Base-by-base conservation (phyloP, 2,113 vertebrate genomes). In the Acrocephalus arundinaceus region DNA sequence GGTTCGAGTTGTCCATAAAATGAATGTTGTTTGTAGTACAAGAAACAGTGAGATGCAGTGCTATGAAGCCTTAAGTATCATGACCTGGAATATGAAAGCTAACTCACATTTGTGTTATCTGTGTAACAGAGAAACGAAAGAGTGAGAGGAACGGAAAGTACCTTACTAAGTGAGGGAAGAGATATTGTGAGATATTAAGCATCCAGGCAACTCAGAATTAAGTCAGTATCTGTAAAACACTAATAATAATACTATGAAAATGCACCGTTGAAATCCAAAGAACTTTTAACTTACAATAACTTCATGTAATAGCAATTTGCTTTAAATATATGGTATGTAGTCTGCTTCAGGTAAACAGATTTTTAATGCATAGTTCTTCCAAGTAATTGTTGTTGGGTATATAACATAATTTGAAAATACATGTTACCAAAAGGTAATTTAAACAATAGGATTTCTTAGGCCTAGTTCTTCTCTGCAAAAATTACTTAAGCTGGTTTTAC, bases 21-120 rank as follows among this genome's bases (percentile, higher is more conserved):
- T 1, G 0, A 10, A 19, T 22, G 20, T 49, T 84, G n/a, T 20
- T 37, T 74, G 43, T 55, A 37, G 35, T 15, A n/a, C 13, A 31
- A 17, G 68, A 66, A 46, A 2, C 6, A 28, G 16, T 57, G 85
- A 52, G 39, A 7, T 58, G 39, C 1, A 1, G 33, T 39, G 41
- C 54, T 73, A 0, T 41, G 37, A 41, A 57, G 66, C 20, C 41
- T 33, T 3, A 39, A 45, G 17, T 7, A 2, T n/a, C 2, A 1
- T 28, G 11, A 30, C 22, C 24, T 58, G 51, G 10, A 73, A n/a
- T 18, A 11, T 5, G 45, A 11, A 41, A 58, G 11, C 20, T 49
- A 10, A 16, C 28, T 58, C 43, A 7, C 1, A 3, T 28, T 45
- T 84, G 19, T 20, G 31, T 55, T 62, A 16, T 4, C 14, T 72